phyloP scores from a whole-genome alignment of 2,797 vertebrate species.

The Enteromius afrohamiltoni region DNA sequence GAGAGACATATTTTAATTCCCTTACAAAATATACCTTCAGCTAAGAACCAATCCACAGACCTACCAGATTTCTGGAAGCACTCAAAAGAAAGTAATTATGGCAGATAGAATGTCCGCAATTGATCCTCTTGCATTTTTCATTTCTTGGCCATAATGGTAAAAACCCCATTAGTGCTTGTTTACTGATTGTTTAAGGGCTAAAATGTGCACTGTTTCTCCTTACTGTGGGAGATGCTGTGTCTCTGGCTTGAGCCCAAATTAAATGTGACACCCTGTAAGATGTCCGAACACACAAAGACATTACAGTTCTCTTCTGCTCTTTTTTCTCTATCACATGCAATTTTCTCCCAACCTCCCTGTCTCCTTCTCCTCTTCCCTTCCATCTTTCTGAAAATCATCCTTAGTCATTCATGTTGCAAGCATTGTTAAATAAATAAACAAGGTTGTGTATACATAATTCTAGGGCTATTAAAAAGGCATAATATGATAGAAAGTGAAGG shows the following conservation, averaged over 20 bases:
- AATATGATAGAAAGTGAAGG: neutral
- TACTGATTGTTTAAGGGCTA: slow-evolving; percentile 62
- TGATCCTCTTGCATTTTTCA: slow-evolving; percentile 63
- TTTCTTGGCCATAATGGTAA: slow-evolving; percentile 73
- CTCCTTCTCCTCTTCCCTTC: slow-evolving; percentile 4
- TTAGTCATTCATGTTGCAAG: neutral
- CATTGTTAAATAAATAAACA: neutral
- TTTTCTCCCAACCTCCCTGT: neutral
- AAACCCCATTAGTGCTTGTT: slow-evolving; percentile 70
- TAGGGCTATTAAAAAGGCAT: neutral
- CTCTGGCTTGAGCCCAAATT: slow-evolving; percentile 64
- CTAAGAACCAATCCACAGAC: slow-evolving; percentile 31
- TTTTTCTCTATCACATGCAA: neutral
- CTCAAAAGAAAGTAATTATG: slow-evolving; percentile 74
- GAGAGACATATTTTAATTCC: slow-evolving; percentile 32
- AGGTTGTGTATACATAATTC: neutral
- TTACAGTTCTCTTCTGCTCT: slow-evolving; percentile 37
- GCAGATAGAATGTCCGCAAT: slow-evolving; percentile 70
- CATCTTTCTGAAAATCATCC: neutral
- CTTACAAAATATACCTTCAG: slow-evolving; percentile 29
- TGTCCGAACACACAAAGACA: slow-evolving; percentile 62
- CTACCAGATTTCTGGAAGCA: slow-evolving; percentile 65
- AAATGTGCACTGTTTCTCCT: slow-evolving; percentile 61
- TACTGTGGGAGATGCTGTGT: slow-evolving; percentile 56
- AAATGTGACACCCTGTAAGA: slow-evolving; percentile 65